Percentiles rank a stretch among this genome's conserved stretches.
Evolutionary conservation across 2,113 vertebrate species (phyloP).

Genomic region (Scartelaos histophorus): DNA sequence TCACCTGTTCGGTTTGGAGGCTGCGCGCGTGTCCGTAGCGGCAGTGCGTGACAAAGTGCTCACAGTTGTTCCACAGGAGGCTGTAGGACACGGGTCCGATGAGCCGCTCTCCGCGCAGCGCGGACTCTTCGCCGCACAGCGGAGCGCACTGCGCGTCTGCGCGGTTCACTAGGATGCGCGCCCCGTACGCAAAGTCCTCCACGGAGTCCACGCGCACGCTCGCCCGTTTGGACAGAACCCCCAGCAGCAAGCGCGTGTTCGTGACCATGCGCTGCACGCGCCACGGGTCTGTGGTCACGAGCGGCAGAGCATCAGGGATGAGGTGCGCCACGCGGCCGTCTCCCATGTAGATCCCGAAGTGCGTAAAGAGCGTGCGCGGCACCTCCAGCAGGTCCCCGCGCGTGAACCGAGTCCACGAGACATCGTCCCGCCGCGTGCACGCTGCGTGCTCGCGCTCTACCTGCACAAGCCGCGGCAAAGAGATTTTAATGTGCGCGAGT

Average conservation of each 20-base stretch:
- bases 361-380: constrained; percentile 89
- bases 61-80: constrained; percentile 97
- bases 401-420: constrained; percentile 56
- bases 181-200: constrained; percentile 94
- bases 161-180: constrained; percentile 83
- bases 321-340: constrained; percentile 91
- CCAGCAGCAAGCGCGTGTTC: constrained; percentile 88
- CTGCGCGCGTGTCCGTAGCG: constrained; percentile 85
- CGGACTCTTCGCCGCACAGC: constrained; percentile 84
- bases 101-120: constrained; percentile 84
- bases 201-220: constrained; percentile 90
- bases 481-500: constrained; percentile 77
- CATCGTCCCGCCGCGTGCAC: constrained; percentile 21
- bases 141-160: constrained; percentile 80
- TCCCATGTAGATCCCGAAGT: constrained; percentile 96
- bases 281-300: constrained; percentile 73
- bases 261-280: constrained; percentile 83
- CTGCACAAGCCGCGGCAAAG: constrained; percentile 35
- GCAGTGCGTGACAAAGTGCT: constrained; percentile 95
- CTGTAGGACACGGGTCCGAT: constrained; percentile 87
- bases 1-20: constrained; percentile 92
- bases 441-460: constrained; percentile 24
- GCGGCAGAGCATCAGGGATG: constrained; percentile 92
- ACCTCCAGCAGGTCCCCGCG: constrained; percentile 94
- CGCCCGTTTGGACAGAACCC: constrained; percentile 85